These are phyloP conservation scores for Gadus macrocephalus DNA, from an alignment of 2,113 vertebrate species.

Conservation along the genomic window DNA sequence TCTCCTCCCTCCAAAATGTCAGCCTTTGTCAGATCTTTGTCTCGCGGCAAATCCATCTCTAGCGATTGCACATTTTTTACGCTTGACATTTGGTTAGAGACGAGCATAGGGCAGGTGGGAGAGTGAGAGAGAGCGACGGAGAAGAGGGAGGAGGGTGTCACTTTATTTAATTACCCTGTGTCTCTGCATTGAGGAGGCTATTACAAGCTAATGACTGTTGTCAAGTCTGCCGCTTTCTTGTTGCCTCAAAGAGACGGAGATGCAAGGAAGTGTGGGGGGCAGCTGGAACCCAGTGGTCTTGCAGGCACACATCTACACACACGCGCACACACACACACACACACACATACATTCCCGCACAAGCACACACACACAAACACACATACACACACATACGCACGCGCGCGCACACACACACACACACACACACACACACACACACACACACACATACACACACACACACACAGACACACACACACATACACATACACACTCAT, in stretches of 20 bases:
- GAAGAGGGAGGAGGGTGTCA: slow-evolving; percentile 1
- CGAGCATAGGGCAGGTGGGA: not conserved
- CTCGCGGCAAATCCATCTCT: not conserved
- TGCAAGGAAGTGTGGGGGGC: not conserved
- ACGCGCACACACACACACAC: no score
- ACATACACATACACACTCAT: no score
- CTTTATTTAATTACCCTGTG: slow-evolving; percentile 36
- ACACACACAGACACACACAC: not conserved
- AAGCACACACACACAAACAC: no score
- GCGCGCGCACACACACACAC: no score
- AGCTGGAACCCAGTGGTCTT: no score
- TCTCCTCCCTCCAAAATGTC: slow-evolving; percentile 13
- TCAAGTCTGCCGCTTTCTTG: slow-evolving; percentile 9
- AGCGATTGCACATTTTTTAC: not conserved
- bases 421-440: no score
- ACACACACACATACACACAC: no score
- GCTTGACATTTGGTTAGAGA: slow-evolving; percentile 27
- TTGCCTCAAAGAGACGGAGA: not conserved
- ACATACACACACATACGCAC: no score
- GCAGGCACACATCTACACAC: no score
- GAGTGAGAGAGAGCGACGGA: not conserved
- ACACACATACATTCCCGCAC: no score
- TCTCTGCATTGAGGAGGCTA: slow-evolving; percentile 24
- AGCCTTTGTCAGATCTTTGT: slow-evolving; percentile 5
- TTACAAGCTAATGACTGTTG: slow-evolving; percentile 31